These are phyloP conservation scores for Drosophila teissieri DNA, from an alignment of 1,140 invertebrate species.

Conservation along the genomic window DNA sequence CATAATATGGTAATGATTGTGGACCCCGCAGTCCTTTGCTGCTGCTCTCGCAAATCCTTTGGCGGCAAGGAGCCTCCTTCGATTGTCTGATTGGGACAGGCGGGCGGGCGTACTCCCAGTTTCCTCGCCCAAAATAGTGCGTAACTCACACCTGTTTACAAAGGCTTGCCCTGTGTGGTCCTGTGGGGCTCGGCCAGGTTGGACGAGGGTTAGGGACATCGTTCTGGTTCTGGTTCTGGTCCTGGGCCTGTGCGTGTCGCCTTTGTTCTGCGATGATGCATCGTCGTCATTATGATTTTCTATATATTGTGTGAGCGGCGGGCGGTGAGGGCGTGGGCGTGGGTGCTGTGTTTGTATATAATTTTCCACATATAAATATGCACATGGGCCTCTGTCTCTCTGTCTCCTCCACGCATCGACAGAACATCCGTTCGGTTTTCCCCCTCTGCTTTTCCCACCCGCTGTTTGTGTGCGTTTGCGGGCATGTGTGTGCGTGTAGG, in stretches of 20 bases:
- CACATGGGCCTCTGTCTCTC: conserved; percentile 59
- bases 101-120: too few relatives aligned
- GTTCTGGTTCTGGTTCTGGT: conserved; percentile 36
- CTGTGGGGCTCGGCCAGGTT: conserved; percentile 5
- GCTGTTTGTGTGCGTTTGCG: conserved; percentile 43
- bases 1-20: conserved; percentile 2
- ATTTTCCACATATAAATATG: conserved; percentile 81
- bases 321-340: conserved; percentile 27
- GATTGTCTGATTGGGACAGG: conserved; percentile 48
- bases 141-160: conserved; percentile 38
- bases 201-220: conserved; percentile 23
- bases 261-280: conserved; percentile 79
- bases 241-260: conserved; percentile 75
- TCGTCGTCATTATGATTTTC: conserved; percentile 82
- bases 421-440: conserved; percentile 27
- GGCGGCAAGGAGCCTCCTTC: conserved; percentile 16
- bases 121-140: conserved; percentile 24
- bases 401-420: conserved; percentile 47
- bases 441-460: conserved; percentile 15
- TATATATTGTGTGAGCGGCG: conserved; percentile 49
- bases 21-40: background rate
- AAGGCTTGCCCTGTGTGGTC: conserved; percentile 20
- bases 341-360: conserved; percentile 76
- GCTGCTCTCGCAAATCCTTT: conserved; percentile 1
- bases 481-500: conserved; percentile 6